These are phyloP conservation scores for Mungos mungo DNA, from an alignment of 2,113 vertebrate species.

Conservation along the genomic window DNA sequence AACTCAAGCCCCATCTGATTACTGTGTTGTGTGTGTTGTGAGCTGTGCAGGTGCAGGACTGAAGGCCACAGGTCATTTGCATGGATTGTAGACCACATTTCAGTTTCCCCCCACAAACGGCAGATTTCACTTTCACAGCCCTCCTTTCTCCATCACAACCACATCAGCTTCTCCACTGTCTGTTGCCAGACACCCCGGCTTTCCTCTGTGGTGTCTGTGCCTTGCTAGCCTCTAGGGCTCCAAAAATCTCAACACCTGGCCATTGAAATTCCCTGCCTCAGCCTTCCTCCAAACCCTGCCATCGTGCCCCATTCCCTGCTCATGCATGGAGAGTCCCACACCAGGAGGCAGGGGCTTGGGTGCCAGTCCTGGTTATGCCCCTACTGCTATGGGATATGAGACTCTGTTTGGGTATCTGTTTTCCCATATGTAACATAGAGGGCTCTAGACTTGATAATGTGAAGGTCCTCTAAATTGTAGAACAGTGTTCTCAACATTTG, in stretches of 20 bases:
- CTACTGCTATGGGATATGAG: not conserved
- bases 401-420: not conserved
- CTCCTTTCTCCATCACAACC: slow-evolving; percentile 19
- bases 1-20: not conserved
- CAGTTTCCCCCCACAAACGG: slow-evolving; percentile 55
- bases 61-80: slow-evolving; percentile 63
- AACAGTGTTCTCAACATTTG: not conserved
- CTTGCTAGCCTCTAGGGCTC: not conserved
- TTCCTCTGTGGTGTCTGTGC: not conserved
- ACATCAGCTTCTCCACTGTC: not conserved
- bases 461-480: not conserved
- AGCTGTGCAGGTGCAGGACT: slow-evolving; percentile 50
- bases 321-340: not conserved
- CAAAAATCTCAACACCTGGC: not conserved
- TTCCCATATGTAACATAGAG: not conserved
- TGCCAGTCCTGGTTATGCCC: not conserved
- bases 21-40: not conserved
- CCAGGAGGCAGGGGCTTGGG: not conserved
- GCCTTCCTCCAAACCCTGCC: not conserved
- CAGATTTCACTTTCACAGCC: slow-evolving; percentile 66
- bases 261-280: not conserved
- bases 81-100: slow-evolving; percentile 57
- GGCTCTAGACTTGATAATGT: not conserved
- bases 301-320: not conserved
- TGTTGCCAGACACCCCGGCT: not conserved